Percentiles rank a stretch among this genome's conserved stretches.
phyloP scores from a whole-genome alignment of 2,888 invertebrate species.

The Cerastoderma edule region DNA sequence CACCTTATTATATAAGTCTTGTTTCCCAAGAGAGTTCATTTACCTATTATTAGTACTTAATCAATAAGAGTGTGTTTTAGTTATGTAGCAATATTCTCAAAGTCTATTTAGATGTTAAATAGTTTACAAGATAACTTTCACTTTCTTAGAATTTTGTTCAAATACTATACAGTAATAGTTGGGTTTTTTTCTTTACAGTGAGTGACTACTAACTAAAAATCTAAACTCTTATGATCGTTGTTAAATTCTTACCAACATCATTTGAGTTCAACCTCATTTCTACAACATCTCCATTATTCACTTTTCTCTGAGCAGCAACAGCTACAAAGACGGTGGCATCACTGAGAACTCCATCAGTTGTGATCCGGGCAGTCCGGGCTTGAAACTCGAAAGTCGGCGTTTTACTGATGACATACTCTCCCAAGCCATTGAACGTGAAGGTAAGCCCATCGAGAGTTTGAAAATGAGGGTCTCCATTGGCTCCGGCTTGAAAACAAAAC shows the following conservation, averaged over 20 bases:
- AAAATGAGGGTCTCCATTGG: slow-evolving; percentile 68
- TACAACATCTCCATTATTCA: slow-evolving; percentile 45
- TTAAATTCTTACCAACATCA: slow-evolving; percentile 42
- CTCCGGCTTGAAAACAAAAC: slow-evolving; percentile 47
- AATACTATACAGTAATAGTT: too few species aligned
- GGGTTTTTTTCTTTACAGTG: too few species aligned
- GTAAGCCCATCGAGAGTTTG: slow-evolving; percentile 58
- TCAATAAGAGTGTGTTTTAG: too few species aligned
- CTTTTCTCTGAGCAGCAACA: slow-evolving; percentile 54
- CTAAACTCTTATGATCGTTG: not conserved
- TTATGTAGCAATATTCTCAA: too few species aligned
- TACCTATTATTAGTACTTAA: too few species aligned
- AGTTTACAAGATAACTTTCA: too few species aligned
- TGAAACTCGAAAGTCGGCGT: slow-evolving; percentile 50
- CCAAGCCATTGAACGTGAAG: slow-evolving; percentile 71
- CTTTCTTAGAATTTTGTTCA: too few species aligned
- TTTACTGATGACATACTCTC: slow-evolving; percentile 63
- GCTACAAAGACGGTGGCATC: slow-evolving; percentile 60
- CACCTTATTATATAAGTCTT: too few species aligned
- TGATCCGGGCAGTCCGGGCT: slow-evolving; percentile 31
- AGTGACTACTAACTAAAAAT: not conserved
- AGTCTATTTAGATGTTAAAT: too few species aligned
- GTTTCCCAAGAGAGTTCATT: too few species aligned
- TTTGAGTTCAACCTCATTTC: slow-evolving; percentile 52
- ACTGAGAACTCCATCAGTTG: slow-evolving; percentile 26